phyloP scores from a whole-genome alignment of 2,888 invertebrate genomes.

The Athalia rosae region DNA sequence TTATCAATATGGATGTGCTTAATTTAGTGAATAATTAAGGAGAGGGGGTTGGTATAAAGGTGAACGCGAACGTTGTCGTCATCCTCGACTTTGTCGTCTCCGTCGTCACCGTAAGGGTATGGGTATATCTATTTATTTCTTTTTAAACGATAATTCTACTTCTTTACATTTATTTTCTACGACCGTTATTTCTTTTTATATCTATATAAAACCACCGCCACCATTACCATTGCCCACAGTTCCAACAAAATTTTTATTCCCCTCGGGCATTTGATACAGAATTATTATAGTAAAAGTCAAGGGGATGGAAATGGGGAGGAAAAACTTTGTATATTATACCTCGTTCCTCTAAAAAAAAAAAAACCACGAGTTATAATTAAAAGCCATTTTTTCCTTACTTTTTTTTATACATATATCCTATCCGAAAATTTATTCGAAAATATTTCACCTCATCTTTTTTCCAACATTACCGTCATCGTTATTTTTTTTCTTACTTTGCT shows the following conservation, averaged over 20 bases:
- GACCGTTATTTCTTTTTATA: too few species aligned
- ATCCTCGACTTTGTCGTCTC: too few species aligned
- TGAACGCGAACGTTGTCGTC: background rate
- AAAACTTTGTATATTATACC: background rate
- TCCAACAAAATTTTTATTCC: too few species aligned
- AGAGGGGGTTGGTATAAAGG: background rate
- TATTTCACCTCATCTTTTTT: background rate
- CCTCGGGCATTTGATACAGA: too few species aligned
- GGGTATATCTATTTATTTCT: too few species aligned
- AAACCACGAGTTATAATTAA: background rate
- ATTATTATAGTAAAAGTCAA: too few species aligned
- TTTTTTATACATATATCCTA: background rate
- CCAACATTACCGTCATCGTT: background rate
- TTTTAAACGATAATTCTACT: too few species aligned
- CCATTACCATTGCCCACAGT: too few species aligned
- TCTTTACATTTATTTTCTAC: too few species aligned
- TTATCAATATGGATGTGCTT: slow-evolving; percentile 25
- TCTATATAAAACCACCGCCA: too few species aligned
- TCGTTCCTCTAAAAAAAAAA: background rate
- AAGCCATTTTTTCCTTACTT: background rate
- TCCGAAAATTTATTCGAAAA: background rate
- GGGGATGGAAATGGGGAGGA: too few species aligned
- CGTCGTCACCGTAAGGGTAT: too few species aligned
- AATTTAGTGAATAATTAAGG: slow-evolving; percentile 26
- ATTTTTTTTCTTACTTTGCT: background rate